Evolutionary conservation across 1,140 invertebrate genomes (phyloP), one percentile per base, ranked within the genome.

Genomic region (Homalodisca vitripennis): DNA sequence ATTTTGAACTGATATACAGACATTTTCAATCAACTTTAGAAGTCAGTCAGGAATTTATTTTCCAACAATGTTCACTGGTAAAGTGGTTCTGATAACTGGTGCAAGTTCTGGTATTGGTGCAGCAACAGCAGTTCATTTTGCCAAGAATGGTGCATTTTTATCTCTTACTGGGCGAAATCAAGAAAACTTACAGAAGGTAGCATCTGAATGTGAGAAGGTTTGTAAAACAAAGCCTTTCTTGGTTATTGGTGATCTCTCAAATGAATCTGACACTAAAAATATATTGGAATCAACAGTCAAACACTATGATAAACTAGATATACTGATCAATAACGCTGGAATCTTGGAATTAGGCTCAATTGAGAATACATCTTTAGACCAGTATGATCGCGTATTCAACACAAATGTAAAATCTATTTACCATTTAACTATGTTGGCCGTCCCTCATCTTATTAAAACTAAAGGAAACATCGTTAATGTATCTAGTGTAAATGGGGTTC

Each of bases 81-180:
- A 89, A 82, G 87, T 90, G 31, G 84, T 90, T 0, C 73, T 90
- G 26, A 84, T 90, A 63, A 90, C 88, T 1, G 93, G 93, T 63
- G 92, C 93, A 0, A 92, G 91, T 78, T 93, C 92, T 32, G 93
- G 93, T 1, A 95, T 96, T 72, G 93, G 93, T 64, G 87, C 88
- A 47, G 89, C 87, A n/a, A 90, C 91, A 22, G 92, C 93, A 1
- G 69, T 90, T 48, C 83, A 89, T 64, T 87, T 96, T 73, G 85
- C 92, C 1, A 84, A 87, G 72, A 78, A 90, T 20, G 89, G 90
- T 47, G 92, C 91, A 1, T 81, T 75, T 46, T 75, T 94, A n/a
- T 83, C 82, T 0, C 72, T 97, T 14, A 88, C 88, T 17, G 94
- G 92, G 27, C 84, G 93, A 32, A 94, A 95, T 79, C 79, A 83